Base-by-base conservation (phyloP, 2,888 invertebrate genomes). In the Xestoiulus laeticollis region DNA sequence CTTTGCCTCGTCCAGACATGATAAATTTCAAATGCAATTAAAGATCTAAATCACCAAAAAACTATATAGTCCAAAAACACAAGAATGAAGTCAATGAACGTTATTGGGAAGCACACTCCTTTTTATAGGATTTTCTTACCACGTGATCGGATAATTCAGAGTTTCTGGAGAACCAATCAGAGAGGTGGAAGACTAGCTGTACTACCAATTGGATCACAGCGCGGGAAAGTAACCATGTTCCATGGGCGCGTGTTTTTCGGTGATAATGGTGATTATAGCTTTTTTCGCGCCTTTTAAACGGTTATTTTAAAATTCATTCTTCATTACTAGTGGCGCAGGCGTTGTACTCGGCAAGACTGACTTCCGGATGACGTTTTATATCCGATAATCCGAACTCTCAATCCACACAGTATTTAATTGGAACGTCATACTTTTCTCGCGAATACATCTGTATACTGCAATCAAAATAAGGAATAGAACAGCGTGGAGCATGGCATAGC, bases 1-100 rank as follows among this genome's bases (percentile, higher is more conserved):
- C 92, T 91, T 92, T 91, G 83, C 93, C 93, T 89, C 92, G 92
- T 88, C 92, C 92, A 89, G 92, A 92, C 92, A 92, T 93, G 6
- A 1, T 16, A 16, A 30, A 30, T 30, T 68, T 59, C 59, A n/a
- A n/a, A n/a, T n/a, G n/a, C n/a, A n/a, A 1, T 3, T 8, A 22
- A 59, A 22, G 0, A 22, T 0, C 22, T 10, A 16, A 59, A 59
- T 16, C 2, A 16, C 78, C 1, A 4, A 19, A 0, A 48, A 16
- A 30, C 78, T 14, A 14, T 0, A 32, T 4, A 8, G 14, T 14
- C 12, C 2, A 4, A 32, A 26, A 30, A 30, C 4, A 30, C 78
- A 78, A 78, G 26, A 32, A 78, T 78, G 78, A n/a, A n/a, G n/a
- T n/a, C n/a, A n/a, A n/a, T n/a, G n/a, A n/a, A 30, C 78, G 78